These are phyloP conservation scores for Lycocerus yunnanus DNA, from an alignment of 2,888 invertebrate species.

Conservation along the genomic window DNA sequence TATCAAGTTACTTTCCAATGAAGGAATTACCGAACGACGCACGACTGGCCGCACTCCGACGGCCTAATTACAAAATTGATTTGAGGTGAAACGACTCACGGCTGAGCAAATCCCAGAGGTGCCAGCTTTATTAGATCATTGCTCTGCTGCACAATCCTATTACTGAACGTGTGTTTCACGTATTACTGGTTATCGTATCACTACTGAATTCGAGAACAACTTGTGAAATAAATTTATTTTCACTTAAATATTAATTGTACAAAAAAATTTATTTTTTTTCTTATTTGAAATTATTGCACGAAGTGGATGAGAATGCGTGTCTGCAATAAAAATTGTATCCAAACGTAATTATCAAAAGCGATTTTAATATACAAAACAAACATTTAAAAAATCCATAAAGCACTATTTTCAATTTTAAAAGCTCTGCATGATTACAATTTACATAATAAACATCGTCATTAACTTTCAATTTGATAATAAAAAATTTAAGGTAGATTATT, in stretches of 20 bases:
- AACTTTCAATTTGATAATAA: not conserved
- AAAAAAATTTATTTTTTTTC: not conserved
- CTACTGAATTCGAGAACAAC: conserved; percentile 21
- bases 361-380: not conserved
- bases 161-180: conserved; percentile 37
- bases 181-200: conserved; percentile 30
- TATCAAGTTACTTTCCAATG: conserved; percentile 48
- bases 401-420: not conserved
- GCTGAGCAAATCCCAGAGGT: conserved; percentile 49
- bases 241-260: not conserved
- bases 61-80: conserved; percentile 53
- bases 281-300: not conserved
- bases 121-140: conserved; percentile 51
- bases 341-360: not conserved
- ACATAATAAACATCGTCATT: not conserved
- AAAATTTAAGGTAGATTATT: not conserved
- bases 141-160: conserved; percentile 51
- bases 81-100: conserved; percentile 52
- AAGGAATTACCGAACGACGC: conserved; percentile 45
- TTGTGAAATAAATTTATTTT: conserved; percentile 20
- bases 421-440: not conserved
- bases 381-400: not conserved
- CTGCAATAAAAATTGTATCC: not conserved
- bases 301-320: not conserved
- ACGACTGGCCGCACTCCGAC: conserved; percentile 45